Evolutionary conservation across 2,113 vertebrate genomes (phyloP).

Genomic region (Pipra filicauda): DNA sequence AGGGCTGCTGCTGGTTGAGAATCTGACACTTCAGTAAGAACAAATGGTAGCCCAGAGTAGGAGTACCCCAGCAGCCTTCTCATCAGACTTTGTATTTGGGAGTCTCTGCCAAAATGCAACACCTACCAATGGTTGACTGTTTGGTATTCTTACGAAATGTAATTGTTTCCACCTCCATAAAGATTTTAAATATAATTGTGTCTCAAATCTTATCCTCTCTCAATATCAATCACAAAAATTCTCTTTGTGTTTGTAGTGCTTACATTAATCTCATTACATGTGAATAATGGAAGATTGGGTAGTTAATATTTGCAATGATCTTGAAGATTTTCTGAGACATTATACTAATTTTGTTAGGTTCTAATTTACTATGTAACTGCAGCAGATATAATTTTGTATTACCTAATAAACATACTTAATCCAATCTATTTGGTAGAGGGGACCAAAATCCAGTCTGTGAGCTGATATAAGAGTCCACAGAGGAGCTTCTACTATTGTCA

Average conservation of each 20-base stretch:
- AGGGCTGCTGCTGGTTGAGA: neutral
- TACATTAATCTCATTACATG: neutral
- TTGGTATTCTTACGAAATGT: neutral
- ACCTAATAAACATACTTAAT: neutral
- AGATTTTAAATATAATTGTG: neutral
- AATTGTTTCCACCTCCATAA: neutral
- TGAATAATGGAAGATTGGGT: neutral
- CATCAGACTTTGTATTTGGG: neutral
- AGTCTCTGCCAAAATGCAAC: neutral
- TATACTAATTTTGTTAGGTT: neutral
- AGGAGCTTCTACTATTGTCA: neutral
- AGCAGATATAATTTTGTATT: neutral
- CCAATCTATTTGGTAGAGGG: neutral
- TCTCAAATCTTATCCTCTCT: neutral
- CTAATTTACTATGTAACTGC: neutral
- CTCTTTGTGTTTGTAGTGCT: neutral
- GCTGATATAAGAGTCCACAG: neutral
- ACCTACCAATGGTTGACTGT: neutral
- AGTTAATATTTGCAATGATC: neutral
- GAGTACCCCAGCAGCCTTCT: neutral
- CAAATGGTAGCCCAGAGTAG: neutral
- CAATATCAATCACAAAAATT: neutral
- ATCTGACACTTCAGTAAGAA: neutral
- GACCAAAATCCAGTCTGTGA: neutral
- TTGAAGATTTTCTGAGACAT: neutral